Evolutionary conservation across 2,888 invertebrate species (phyloP), one percentile per base, ranked within the genome.

Genomic region (Clanis bilineata): DNA sequence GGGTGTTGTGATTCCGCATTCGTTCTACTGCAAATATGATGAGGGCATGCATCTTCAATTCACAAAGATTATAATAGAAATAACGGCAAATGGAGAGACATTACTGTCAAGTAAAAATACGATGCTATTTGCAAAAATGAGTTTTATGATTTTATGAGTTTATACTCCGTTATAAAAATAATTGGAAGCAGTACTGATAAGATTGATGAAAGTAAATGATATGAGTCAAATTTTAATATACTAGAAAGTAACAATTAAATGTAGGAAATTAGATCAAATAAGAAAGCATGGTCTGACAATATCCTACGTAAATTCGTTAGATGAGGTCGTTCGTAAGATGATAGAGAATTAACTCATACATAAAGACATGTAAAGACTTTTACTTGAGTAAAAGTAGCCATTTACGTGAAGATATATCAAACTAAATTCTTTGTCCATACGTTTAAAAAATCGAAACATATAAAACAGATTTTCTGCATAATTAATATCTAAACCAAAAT

Each of bases 1-100:
- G 89, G 88, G 88, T 82, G 83, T 68, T 72, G 72, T 72, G 79
- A 77, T 79, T 76, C 70, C 64, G 65, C 69, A 73, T 76, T 74
- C 64, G 69, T 68, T 69, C 57, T 65, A 47, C 62, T 61, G 56
- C 57, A 43, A 43, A 57, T 64, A 68, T 73, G 70, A 71, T 70
- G 62, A 69, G 71, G 69, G 69, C 68, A 73, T 51, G 28, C 9
- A 7, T 51, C 51, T 69, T 67, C 60, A 65, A 67, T 62, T 60
- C 62, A 55, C 62, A 65, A 64, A 47, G 41, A 18, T 51, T 51
- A 51, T 28, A 28, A 51, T 18, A 28, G 32, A 51, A 21, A 32
- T 41, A 18, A 41, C 18, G 41, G 41, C 41, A 41, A 41, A 41
- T 41, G 41, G 41, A 39, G 41, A 41, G 41, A 41, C 41, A 41